Conservation (phyloP, 2,888 invertebrate species). For the Thereva unica region DNA sequence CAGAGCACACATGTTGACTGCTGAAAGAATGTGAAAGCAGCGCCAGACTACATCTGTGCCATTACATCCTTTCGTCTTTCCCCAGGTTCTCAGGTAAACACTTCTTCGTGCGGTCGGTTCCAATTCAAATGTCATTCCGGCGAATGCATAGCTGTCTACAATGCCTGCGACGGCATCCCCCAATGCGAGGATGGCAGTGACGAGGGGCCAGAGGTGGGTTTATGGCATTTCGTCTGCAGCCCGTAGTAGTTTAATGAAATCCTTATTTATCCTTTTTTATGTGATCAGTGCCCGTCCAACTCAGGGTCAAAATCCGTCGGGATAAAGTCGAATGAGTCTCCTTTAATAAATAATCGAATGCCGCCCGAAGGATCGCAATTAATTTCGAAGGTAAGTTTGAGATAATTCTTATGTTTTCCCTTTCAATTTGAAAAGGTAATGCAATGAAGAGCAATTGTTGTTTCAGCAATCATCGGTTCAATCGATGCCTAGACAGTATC, state of each 20-base stretch:
- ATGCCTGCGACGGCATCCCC: conserved; percentile 91
- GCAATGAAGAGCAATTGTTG: neutral
- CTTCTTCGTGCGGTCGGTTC: conserved; percentile 70
- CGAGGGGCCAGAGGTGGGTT: conserved; percentile 72
- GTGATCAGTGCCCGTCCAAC: conserved; percentile 40
- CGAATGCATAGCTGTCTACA: conserved; percentile 93
- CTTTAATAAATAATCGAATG: too few relatives aligned
- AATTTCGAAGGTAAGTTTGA: neutral
- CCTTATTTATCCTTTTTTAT: neutral
- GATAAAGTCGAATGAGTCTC: too few relatives aligned
- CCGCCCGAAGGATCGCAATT: too few relatives aligned
- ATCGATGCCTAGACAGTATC: conserved; percentile 38
- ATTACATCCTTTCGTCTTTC: neutral
- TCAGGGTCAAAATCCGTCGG: too few relatives aligned
- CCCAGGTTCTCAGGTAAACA: conserved; percentile 4
- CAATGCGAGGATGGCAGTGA: conserved; percentile 92
- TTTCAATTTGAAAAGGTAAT: neutral
- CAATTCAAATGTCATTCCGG: conserved; percentile 88
- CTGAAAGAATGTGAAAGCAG: too few relatives aligned
- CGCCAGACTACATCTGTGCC: too few relatives aligned
- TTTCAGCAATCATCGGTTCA: conserved; percentile 35
- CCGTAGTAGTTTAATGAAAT: too few relatives aligned
- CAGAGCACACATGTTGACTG: too few relatives aligned
- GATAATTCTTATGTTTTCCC: neutral
- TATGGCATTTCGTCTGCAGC: neutral